These are phyloP conservation scores for Marmota flaviventris DNA, from an alignment of 2,113 vertebrate species.

Conservation along the genomic window DNA sequence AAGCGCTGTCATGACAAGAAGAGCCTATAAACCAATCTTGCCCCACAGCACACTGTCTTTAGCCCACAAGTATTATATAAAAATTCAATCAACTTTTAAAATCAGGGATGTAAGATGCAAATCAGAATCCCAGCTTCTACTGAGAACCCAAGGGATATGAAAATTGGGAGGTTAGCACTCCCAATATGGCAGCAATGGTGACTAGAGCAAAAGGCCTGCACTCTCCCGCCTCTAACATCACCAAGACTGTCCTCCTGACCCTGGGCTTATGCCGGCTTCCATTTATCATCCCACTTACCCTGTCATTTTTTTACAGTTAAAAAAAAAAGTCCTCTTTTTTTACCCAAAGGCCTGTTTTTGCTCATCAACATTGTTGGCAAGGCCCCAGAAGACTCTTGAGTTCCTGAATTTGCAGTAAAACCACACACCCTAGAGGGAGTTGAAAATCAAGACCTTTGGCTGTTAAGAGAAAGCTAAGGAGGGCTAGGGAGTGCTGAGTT, in stretches of 20 bases:
- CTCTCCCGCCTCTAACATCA: not conserved
- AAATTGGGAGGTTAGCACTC: not conserved
- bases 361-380: not conserved
- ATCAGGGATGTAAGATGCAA: not conserved
- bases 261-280: not conserved
- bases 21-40: not conserved
- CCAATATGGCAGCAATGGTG: not conserved
- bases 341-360: not conserved
- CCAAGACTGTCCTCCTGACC: not conserved
- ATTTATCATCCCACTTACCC: not conserved
- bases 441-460: not conserved
- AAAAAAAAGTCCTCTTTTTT: not conserved
- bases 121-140: not conserved
- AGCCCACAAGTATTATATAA: not conserved
- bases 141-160: not conserved
- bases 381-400: not conserved
- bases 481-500: not conserved
- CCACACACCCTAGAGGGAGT: not conserved
- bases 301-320: not conserved
- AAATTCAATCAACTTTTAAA: conserved; percentile 30
- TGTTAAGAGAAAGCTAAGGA: not conserved
- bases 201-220: not conserved
- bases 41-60: not conserved
- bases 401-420: not conserved
- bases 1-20: not conserved